phyloP scores from a whole-genome alignment of 2,888 invertebrate genomes.

The Eupeodes luniger region DNA sequence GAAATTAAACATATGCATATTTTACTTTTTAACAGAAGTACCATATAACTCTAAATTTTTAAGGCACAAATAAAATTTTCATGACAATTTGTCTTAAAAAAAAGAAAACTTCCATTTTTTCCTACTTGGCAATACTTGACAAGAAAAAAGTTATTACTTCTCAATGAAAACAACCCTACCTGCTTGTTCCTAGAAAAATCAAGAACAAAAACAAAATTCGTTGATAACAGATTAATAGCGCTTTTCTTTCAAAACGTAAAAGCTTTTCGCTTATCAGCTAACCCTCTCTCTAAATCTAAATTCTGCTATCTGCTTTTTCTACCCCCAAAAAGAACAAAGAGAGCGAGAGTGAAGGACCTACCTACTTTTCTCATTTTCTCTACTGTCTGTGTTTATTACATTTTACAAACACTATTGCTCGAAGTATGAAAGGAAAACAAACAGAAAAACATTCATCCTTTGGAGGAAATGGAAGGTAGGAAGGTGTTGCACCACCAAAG shows the following conservation, averaged over 20 bases:
- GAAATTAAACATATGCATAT: no score
- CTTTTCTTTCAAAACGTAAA: conserved; percentile 25
- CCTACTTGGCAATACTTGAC: neutral
- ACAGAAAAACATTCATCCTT: conserved; percentile 8
- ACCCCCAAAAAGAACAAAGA: neutral
- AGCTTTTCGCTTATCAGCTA: conserved; percentile 17
- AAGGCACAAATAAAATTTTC: no score
- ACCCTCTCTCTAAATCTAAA: neutral
- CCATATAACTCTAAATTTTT: no score
- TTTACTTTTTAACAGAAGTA: no score
- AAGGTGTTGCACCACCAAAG: conserved; percentile 66
- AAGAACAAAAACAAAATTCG: neutral
- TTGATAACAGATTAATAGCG: conserved; percentile 25
- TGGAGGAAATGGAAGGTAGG: neutral
- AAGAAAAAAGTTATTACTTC: conserved; percentile 7
- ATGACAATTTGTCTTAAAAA: no score
- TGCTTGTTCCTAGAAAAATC: neutral
- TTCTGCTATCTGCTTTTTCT: no score
- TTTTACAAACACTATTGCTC: conserved; percentile 18
- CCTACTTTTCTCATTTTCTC: conserved; percentile 19
- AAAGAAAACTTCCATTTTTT: no score
- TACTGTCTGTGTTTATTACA: conserved; percentile 18
- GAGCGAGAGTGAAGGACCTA: neutral
- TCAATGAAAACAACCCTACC: conserved; percentile 38
- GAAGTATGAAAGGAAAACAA: no score